Conservation (phyloP, 2,888 invertebrate genomes). For the Tetragonula carbonaria region DNA sequence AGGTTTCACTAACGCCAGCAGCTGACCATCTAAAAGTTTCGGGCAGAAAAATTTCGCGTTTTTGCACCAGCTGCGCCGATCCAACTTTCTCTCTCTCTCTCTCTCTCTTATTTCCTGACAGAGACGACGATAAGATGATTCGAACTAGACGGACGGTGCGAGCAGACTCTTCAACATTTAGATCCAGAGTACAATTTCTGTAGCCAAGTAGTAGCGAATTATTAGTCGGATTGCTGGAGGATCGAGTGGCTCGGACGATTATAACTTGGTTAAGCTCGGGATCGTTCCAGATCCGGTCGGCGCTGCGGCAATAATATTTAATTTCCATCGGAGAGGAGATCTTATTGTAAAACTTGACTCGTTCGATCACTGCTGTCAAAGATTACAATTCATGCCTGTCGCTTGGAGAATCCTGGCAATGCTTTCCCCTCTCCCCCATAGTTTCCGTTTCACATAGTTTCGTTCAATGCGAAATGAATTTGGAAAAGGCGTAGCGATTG, state of each 20-base stretch:
- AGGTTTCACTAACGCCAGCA: conserved; percentile 50
- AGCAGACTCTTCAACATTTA: background rate
- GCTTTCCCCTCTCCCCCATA: too few relatives aligned
- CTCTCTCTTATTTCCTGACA: conserved; percentile 57
- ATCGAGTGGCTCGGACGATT: conserved; percentile 34
- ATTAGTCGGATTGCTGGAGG: conserved; percentile 46
- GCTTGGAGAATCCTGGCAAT: conserved; percentile 11
- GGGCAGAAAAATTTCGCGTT: conserved; percentile 14
- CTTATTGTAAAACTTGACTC: background rate
- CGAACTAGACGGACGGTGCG: background rate
- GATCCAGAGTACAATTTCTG: conserved; percentile 43
- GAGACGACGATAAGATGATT: conserved; percentile 46
- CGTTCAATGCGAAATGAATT: background rate
- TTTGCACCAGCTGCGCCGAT: conserved; percentile 8
- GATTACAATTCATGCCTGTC: conserved; percentile 19
- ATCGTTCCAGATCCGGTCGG: background rate
- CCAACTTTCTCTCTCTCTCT: conserved; percentile 20
- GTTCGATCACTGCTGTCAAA: background rate
- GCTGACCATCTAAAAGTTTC: conserved; percentile 31
- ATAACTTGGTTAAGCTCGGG: conserved; percentile 38
- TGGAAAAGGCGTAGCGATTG: background rate
- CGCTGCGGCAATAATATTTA: conserved; percentile 34
- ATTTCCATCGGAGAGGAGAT: conserved; percentile 10
- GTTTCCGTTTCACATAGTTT: background rate
- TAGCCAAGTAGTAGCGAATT: conserved; percentile 35